phyloP scores from a whole-genome alignment of 2,113 vertebrate species.

The Odobenus rosmarus region DNA sequence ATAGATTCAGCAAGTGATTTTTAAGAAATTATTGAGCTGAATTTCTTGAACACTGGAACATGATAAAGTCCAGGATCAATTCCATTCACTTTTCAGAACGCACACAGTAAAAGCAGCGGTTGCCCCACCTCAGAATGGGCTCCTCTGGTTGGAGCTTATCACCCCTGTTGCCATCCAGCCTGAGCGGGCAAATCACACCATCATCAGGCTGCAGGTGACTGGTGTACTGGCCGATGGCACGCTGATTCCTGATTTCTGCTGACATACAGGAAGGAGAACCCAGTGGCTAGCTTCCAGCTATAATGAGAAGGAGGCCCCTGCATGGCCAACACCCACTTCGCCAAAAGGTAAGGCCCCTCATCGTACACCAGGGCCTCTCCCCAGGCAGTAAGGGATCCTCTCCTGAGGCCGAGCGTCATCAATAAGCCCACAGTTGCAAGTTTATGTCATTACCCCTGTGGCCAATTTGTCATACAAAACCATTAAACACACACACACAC shows the following conservation, averaged over 20 bases:
- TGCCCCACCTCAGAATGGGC: neutral
- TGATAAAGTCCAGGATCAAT: neutral
- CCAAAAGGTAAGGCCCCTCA: neutral
- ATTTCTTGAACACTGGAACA: neutral
- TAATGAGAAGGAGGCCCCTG: constrained; percentile 35
- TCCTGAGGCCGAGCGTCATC: neutral
- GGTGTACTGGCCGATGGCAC: constrained; percentile 14
- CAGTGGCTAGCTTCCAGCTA: neutral
- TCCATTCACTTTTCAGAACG: neutral
- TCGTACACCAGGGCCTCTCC: neutral
- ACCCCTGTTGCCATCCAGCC: neutral
- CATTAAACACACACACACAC: too few relatives aligned
- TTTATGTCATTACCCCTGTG: neutral
- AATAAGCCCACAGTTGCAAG: neutral
- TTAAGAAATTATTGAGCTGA: neutral
- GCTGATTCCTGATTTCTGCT: neutral
- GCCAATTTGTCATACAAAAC: neutral
- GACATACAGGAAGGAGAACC: constrained; percentile 49
- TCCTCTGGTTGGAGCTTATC: neutral
- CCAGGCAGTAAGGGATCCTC: constrained; percentile 29
- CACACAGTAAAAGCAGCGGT: neutral
- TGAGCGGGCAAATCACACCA: neutral
- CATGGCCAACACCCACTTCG: constrained; percentile 6
- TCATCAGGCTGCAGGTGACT: neutral
- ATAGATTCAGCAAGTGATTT: neutral